Conservation (phyloP, 2,113 vertebrate genomes). For the Ploceus nigricollis region DNA sequence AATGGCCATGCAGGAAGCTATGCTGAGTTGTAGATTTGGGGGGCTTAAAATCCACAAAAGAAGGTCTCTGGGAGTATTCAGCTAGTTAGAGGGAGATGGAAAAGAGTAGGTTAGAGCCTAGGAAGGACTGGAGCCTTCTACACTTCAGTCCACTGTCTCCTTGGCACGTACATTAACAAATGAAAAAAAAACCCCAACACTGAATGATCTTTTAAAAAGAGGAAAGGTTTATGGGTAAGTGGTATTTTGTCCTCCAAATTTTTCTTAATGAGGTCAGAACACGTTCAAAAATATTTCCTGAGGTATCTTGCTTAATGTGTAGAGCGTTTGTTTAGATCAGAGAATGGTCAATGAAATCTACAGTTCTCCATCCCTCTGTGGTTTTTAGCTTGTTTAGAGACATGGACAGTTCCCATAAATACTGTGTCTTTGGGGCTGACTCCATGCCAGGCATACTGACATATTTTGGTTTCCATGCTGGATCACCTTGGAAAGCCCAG, state of each 20-base stretch:
- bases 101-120: background rate
- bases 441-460: background rate
- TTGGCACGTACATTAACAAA: background rate
- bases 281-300: background rate
- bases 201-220: background rate
- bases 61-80: background rate
- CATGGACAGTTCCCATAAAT: background rate
- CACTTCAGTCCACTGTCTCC: background rate
- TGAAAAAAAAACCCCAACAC: accelerated
- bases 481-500: background rate
- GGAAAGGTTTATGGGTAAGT: background rate
- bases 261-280: background rate
- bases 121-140: background rate
- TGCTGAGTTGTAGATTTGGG: background rate
- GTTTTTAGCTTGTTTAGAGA: background rate
- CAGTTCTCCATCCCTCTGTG: background rate
- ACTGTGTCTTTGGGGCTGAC: background rate
- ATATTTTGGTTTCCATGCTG: background rate
- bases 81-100: background rate
- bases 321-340: background rate
- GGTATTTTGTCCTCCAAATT: background rate
- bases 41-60: background rate
- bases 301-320: background rate
- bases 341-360: background rate
- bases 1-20: background rate